Percentiles rank a stretch among this genome's conserved stretches.
These are phyloP conservation scores for Lacerta viridis DNA, from an alignment of 2,797 vertebrate genomes.

Conservation along the genomic window DNA sequence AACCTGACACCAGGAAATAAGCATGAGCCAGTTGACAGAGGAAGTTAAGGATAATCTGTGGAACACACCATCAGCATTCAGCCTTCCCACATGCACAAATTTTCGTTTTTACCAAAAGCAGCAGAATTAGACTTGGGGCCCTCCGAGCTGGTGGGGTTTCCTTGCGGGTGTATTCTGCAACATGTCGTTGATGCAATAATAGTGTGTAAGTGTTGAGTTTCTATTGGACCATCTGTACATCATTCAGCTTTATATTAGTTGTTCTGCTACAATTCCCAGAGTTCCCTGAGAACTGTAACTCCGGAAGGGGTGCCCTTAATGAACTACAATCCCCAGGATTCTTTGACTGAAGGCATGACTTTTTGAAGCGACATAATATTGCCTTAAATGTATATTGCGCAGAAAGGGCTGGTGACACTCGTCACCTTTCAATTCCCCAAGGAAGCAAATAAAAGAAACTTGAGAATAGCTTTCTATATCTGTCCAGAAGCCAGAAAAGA, in stretches of 20 bases:
- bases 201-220: no score
- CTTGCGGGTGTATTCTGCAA: no score
- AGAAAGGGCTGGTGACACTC: background rate
- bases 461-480: background rate
- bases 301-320: no score
- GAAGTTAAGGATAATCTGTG: background rate
- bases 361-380: no score
- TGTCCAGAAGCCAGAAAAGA: background rate
- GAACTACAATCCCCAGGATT: no score
- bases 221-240: no score
- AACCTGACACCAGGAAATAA: background rate
- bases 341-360: no score
- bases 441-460: background rate
- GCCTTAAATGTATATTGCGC: background rate
- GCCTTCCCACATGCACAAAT: background rate
- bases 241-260: no score
- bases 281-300: no score
- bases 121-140: background rate
- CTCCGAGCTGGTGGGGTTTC: no score
- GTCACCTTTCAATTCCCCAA: background rate
- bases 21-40: background rate
- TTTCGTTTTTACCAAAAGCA: background rate
- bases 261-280: no score
- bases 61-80: background rate
- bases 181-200: no score